Conservation (phyloP, 2,888 invertebrate genomes). For the Limnephilus rhombicus region DNA sequence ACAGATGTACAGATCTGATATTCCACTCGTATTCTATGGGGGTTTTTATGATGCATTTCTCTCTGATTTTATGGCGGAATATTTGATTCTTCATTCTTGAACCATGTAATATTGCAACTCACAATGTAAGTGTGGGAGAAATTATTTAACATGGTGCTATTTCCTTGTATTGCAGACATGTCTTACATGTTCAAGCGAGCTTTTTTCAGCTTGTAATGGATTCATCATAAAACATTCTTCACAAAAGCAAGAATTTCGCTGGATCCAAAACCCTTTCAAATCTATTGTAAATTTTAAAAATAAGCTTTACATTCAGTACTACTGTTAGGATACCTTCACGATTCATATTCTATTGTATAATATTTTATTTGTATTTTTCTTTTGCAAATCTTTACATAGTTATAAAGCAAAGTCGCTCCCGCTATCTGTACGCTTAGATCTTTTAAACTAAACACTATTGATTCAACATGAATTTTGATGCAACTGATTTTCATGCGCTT, state of each 20-base stretch:
- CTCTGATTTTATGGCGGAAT: conserved; percentile 5
- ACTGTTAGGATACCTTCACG: neutral
- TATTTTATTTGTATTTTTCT: too few relatives aligned
- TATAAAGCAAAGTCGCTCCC: too few relatives aligned
- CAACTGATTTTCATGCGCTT: too few relatives aligned
- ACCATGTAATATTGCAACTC: neutral
- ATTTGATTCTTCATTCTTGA: conserved; percentile 20
- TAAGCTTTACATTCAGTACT: neutral
- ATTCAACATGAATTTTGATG: too few relatives aligned
- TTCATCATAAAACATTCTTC: neutral
- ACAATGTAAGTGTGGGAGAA: conserved; percentile 1
- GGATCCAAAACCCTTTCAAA: neutral
- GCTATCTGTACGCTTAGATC: too few relatives aligned
- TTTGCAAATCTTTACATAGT: too few relatives aligned
- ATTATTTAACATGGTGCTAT: neutral
- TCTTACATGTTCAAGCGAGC: neutral
- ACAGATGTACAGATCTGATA: conserved; percentile 7
- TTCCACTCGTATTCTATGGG: conserved; percentile 7
- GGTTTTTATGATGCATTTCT: neutral
- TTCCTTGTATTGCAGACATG: neutral
- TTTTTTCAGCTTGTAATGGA: neutral
- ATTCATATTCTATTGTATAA: neutral
- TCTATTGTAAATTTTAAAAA: neutral
- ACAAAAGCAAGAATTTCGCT: too few relatives aligned
- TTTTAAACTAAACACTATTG: too few relatives aligned